A percentile compares a stretch with the other conserved stretches of the same genome.
phyloP scores from a whole-genome alignment of 1,140 invertebrate genomes.

The Drosophila lowei region DNA sequence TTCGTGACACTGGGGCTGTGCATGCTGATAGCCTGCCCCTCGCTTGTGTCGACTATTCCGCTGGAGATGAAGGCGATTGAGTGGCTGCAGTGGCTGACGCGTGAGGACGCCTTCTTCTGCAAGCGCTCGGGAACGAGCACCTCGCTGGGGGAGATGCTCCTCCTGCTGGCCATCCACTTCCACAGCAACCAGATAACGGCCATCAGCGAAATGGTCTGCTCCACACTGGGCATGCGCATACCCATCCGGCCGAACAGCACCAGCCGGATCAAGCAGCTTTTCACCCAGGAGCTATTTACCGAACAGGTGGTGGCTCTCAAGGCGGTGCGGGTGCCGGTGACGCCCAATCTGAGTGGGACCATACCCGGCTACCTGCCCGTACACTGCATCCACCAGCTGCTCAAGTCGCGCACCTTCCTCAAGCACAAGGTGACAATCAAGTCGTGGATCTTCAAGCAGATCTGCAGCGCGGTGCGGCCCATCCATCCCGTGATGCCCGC shows the following conservation, averaged over 20 bases:
- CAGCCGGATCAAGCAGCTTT: slow-evolving; percentile 95
- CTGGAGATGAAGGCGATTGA: slow-evolving; percentile 95
- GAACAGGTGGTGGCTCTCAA: slow-evolving; percentile 98
- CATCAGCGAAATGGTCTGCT: slow-evolving; percentile 96
- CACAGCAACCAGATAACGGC: slow-evolving; percentile 96
- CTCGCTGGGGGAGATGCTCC: slow-evolving; percentile 97
- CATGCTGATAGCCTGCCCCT: slow-evolving; percentile 97
- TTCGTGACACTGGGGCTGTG: slow-evolving; percentile 97
- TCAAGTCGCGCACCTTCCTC: slow-evolving; percentile 97
- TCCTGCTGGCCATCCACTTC: slow-evolving; percentile 98
- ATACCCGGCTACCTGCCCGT: slow-evolving; percentile 97
- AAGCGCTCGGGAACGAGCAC: slow-evolving; percentile 90
- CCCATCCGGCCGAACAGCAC: slow-evolving; percentile 95
- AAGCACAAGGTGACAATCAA: slow-evolving; percentile 98
- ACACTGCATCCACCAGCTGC: slow-evolving; percentile 97
- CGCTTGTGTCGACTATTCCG: slow-evolving; percentile 89
- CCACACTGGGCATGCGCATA: slow-evolving; percentile 97
- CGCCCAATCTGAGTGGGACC: slow-evolving; percentile 93
- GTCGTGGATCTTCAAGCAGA: slow-evolving; percentile 97
- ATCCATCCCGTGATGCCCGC: slow-evolving; percentile 96
- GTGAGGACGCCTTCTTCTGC: slow-evolving; percentile 94
- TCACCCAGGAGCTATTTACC: slow-evolving; percentile 98
- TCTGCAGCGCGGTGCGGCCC: slow-evolving; percentile 92
- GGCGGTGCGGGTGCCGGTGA: slow-evolving; percentile 97
- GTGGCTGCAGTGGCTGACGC: slow-evolving; percentile 97